Percentiles rank a stretch among this genome's conserved stretches.
phyloP scores from a whole-genome alignment of 2,888 invertebrate genomes.

The Ethmia dodecea region DNA sequence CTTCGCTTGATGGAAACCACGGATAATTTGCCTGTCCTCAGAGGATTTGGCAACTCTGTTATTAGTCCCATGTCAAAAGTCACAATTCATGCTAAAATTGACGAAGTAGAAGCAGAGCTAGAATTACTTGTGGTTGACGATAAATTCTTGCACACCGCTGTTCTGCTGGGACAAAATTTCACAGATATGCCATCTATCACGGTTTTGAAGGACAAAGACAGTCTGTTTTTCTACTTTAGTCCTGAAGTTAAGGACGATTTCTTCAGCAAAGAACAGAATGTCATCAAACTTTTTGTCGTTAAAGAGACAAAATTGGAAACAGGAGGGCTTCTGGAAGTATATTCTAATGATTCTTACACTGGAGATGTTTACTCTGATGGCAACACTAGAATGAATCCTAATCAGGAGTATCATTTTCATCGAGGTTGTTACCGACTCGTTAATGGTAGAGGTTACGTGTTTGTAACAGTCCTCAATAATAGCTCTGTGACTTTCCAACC shows the following conservation, averaged over 20 bases:
- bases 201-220: slow-evolving; percentile 11
- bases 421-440: slow-evolving; percentile 13
- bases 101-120: slow-evolving; percentile 11
- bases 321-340: slow-evolving; percentile 3
- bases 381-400: slow-evolving; percentile 9
- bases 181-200: slow-evolving; percentile 11
- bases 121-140: slow-evolving; percentile 10
- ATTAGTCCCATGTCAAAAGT: slow-evolving; percentile 14
- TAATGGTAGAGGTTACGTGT: slow-evolving; percentile 11
- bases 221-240: slow-evolving; percentile 16
- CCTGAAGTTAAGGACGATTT: not conserved
- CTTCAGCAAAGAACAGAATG: not conserved
- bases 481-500: not conserved
- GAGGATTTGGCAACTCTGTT: slow-evolving; percentile 16
- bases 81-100: slow-evolving; percentile 8
- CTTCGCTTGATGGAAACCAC: slow-evolving; percentile 6
- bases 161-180: slow-evolving; percentile 15
- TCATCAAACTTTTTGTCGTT: not conserved
- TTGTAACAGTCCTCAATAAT: slow-evolving; percentile 5
- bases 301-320: not conserved
- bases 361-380: slow-evolving; percentile 17
- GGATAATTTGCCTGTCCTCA: slow-evolving; percentile 12
- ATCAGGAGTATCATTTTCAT: slow-evolving; percentile 13
- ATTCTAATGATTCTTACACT: slow-evolving; percentile 8
- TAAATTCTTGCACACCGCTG: slow-evolving; percentile 4